Percentiles rank a stretch among this genome's conserved stretches.
Evolutionary conservation across 2,888 invertebrate genomes (phyloP).

Genomic region (Oscheius sp.): DNA sequence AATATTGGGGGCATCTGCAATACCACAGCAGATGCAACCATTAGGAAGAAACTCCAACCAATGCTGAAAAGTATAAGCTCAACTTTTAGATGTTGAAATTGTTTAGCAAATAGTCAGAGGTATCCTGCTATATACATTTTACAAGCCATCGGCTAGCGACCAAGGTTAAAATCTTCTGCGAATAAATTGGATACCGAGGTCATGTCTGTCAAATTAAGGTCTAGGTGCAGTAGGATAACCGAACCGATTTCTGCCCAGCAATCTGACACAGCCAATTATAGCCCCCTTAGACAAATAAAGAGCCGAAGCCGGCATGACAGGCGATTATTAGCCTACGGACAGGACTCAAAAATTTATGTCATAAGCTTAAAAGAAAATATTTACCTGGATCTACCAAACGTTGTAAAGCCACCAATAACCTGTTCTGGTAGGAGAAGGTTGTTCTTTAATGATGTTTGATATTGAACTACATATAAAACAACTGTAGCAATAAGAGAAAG

Average conservation of each 20-base stretch:
- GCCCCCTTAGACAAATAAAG: conserved; percentile 19
- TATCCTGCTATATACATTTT: neutral
- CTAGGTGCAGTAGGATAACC: neutral
- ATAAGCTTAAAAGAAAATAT: neutral
- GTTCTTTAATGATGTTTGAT: conserved; percentile 8
- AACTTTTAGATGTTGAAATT: neutral
- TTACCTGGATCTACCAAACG: conserved; percentile 10
- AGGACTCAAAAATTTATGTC: neutral
- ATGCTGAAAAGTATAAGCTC: conserved; percentile 20
- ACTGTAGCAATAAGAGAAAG: conserved; percentile 1
- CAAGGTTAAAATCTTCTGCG: neutral
- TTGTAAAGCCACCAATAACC: conserved; percentile 20
- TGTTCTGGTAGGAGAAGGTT: conserved; percentile 23
- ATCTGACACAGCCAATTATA: conserved; percentile 30
- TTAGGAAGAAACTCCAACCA: conserved; percentile 19
- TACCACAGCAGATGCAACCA: neutral
- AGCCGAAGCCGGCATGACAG: conserved; percentile 16
- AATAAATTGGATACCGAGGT: too few species aligned
- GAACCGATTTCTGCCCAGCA: too few species aligned
- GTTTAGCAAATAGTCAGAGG: too few species aligned
- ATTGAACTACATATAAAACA: conserved; percentile 17
- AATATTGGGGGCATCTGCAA: conserved; percentile 15
- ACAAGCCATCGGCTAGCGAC: neutral
- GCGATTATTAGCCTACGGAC: conserved; percentile 26
- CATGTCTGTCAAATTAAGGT: too few species aligned